phyloP scores from a whole-genome alignment of 2,113 vertebrate genomes.

The Pterocles gutturalis region DNA sequence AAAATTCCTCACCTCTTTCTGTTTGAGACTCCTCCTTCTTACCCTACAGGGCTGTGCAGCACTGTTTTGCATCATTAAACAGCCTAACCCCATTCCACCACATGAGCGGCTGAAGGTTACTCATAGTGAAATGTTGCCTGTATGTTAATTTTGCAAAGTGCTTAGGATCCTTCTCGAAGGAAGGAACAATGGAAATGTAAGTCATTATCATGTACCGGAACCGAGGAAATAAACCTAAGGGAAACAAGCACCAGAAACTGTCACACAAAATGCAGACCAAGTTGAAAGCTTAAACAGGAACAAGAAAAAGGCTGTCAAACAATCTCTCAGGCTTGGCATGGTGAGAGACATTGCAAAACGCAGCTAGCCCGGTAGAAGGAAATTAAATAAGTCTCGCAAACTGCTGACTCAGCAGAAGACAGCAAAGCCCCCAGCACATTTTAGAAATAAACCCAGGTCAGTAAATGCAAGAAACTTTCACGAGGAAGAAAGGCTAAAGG shows the following conservation, averaged over 20 bases:
- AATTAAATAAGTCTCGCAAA: constrained; percentile 31
- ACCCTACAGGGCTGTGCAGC: neutral
- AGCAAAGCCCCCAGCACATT: neutral
- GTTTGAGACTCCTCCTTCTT: neutral
- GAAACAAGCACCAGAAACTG: constrained; percentile 38
- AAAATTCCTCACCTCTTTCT: neutral
- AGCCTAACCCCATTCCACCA: neutral
- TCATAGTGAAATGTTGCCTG: neutral
- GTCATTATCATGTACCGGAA: neutral
- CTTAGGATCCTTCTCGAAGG: constrained; percentile 35
- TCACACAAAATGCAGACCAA: constrained; percentile 18
- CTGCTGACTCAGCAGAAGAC: constrained; percentile 28
- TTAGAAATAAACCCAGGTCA: neutral
- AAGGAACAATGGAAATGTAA: constrained; percentile 37
- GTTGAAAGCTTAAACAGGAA: constrained; percentile 13
- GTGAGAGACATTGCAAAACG: neutral
- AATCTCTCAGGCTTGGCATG: constrained; percentile 23
- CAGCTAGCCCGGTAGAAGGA: neutral
- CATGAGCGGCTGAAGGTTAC: neutral
- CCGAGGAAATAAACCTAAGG: constrained; percentile 12
- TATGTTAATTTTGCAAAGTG: constrained; percentile 28
- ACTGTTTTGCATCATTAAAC: neutral
- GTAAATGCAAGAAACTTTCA: neutral
- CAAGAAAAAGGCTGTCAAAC: constrained; percentile 47
- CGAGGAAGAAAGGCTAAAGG: neutral